Base-by-base conservation (phyloP, 2,888 invertebrate species). In the Standfussiana lucernea region DNA sequence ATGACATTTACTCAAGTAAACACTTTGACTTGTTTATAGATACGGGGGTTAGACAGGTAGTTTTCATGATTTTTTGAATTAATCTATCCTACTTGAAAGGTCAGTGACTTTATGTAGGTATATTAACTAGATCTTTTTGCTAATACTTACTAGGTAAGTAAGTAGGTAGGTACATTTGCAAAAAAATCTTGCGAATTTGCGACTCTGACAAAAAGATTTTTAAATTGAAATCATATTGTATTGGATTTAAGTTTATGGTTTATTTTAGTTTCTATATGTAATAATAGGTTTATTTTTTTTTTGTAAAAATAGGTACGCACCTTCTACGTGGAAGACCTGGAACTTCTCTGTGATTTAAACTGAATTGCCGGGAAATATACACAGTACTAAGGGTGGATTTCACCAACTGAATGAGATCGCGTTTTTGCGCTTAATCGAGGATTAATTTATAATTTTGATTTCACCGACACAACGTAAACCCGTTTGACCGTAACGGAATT, bases 41-140 rank as follows among this genome's bases (percentile, higher is more conserved):
- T n/a, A n/a, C n/a, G n/a, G n/a, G n/a, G n/a, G n/a, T n/a, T 24
- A 18, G n/a, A 47, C 24, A 21, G 13, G 18, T 47, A 28, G 40
- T 50, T 47, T 75, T 47, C 35, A 47, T 61, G 8, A 47, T 28
- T 74, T 72, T 47, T 28, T 21, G 42, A 56, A n/a, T 42, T 32
- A n/a, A 56, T 35, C n/a, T 1, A n/a, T 15, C 10, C 42, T 42
- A 1, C 53, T 72, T 35, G 21, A 13, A 18, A 2, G 37, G 24
- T 75, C 75, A 40, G 24, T 50, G n/a, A 21, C 32, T 40, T 40
- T 28, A 21, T 15, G 53, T 32, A 10, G 4, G 28, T 18, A 28
- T 59, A 10, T 59, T 21, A 32, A 32, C 32, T 59, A 21, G 32
- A 32, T 21, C 2, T 32, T 59, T 59, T 59, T 59, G 8, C 59